Percentiles rank a stretch among this genome's conserved stretches.
phyloP scores from a whole-genome alignment of 2,888 invertebrate species.

The Bruchidius siliquastri region DNA sequence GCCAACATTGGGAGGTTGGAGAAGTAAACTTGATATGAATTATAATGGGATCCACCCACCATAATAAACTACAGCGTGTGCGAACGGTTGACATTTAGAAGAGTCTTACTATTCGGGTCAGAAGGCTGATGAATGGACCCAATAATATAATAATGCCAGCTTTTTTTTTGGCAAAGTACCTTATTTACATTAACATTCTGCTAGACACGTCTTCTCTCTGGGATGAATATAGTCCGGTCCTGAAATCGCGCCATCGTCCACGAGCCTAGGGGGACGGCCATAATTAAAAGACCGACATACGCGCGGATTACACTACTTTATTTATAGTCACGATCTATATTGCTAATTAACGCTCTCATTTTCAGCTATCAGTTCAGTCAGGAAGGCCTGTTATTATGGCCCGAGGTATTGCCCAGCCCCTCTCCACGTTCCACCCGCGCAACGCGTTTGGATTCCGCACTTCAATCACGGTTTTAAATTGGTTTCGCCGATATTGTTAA shows the following conservation, averaged over 20 bases:
- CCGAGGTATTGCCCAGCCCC: background rate
- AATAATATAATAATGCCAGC: no score
- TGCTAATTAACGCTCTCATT: conserved; percentile 48
- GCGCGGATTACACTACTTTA: conserved; percentile 45
- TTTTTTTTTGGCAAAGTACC: no score
- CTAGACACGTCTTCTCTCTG: no score
- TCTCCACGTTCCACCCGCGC: background rate
- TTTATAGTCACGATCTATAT: conserved; percentile 50
- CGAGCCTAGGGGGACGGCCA: conserved; percentile 34
- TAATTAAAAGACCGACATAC: conserved; percentile 46
- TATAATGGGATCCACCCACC: no score
- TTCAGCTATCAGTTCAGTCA: conserved; percentile 42
- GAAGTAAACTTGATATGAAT: no score
- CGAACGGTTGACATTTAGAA: no score
- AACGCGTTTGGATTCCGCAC: background rate
- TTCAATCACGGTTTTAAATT: background rate
- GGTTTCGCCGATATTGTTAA: background rate
- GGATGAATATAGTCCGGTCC: background rate
- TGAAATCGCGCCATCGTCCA: background rate
- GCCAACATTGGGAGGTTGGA: no score
- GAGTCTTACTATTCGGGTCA: no score
- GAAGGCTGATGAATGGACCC: no score
- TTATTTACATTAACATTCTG: no score
- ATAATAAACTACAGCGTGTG: no score
- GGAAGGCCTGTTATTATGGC: conserved; percentile 33